A percentile compares a stretch with the other conserved stretches of the same genome.
Evolutionary conservation across 2,888 invertebrate genomes (phyloP).

Genomic region (Diarsia mendica): DNA sequence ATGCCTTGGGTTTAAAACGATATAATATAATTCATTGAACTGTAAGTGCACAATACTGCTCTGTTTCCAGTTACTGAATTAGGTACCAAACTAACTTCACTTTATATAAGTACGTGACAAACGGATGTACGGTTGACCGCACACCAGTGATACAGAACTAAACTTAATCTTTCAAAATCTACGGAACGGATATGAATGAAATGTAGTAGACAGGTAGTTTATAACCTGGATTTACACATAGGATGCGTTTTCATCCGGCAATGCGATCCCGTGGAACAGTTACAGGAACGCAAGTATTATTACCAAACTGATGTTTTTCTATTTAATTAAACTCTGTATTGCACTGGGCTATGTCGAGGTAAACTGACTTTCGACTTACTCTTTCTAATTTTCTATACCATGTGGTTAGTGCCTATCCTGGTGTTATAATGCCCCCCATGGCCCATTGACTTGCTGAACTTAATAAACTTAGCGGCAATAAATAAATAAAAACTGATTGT

Average conservation of each 20-base stretch:
- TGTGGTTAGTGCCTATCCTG: too few species aligned
- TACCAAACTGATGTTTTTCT: neutral
- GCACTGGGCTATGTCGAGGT: neutral
- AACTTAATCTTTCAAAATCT: neutral
- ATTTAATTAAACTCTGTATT: neutral
- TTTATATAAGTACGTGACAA: constrained; percentile 1
- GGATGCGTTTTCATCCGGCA: neutral
- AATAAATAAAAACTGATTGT: constrained; percentile 26
- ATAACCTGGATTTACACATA: neutral
- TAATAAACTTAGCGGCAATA: constrained; percentile 16
- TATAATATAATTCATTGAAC: neutral
- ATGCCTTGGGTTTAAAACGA: neutral
- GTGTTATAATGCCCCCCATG: too few species aligned
- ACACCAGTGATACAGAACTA: neutral
- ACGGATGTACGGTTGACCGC: neutral
- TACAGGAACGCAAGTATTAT: neutral
- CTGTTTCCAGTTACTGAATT: neutral
- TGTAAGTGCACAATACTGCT: constrained; percentile 6
- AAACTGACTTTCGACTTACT: neutral
- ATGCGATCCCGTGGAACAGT: neutral
- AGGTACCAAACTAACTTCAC: neutral
- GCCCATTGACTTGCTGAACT: neutral
- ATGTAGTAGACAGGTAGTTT: neutral
- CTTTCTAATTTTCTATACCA: too few species aligned
- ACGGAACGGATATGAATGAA: neutral